Evolutionary conservation across 64 coral and sea anemone species (phyloP).

Genomic region (Montipora cactus): DNA sequence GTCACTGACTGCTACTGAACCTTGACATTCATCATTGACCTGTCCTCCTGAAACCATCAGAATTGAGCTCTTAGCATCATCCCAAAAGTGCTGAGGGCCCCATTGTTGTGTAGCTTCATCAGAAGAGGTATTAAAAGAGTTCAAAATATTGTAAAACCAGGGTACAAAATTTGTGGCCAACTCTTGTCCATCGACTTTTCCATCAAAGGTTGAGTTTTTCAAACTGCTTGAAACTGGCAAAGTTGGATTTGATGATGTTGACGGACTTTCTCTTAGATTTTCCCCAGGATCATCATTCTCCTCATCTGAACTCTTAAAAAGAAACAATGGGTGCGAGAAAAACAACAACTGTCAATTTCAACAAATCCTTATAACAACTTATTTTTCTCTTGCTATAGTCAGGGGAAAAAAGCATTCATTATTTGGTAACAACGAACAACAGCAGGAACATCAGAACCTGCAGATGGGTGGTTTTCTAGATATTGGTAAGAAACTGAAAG

Average conservation of each 20-base stretch:
- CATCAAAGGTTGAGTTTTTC: not conserved
- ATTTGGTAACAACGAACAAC: no score
- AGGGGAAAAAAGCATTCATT: no score
- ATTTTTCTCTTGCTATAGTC: no score
- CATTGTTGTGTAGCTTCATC: constrained; percentile 31
- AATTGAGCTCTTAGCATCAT: constrained; percentile 72
- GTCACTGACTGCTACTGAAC: constrained; percentile 78
- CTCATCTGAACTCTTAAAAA: constrained; percentile 10
- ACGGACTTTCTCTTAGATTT: not conserved
- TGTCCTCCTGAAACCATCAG: constrained; percentile 65
- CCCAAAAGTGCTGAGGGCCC: constrained; percentile 95
- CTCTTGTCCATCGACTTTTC: constrained; percentile 43
- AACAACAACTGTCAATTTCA: not conserved
- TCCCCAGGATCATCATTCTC: not conserved
- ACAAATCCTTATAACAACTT: no score
- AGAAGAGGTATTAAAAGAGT: constrained; percentile 26
- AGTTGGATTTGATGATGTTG: not conserved
- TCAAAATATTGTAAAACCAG: constrained; percentile 90
- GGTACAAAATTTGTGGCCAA: constrained; percentile 82
- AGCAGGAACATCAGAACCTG: no score
- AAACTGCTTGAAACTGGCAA: not conserved
- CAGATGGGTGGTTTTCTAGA: no score
- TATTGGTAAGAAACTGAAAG: no score
- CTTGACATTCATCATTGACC: constrained; percentile 75
- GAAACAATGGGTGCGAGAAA: not conserved